Evolutionary conservation across 2,888 invertebrate genomes (phyloP), one percentile per base, ranked within the genome.

Genomic region (Drosophila sordidapex): DNA sequence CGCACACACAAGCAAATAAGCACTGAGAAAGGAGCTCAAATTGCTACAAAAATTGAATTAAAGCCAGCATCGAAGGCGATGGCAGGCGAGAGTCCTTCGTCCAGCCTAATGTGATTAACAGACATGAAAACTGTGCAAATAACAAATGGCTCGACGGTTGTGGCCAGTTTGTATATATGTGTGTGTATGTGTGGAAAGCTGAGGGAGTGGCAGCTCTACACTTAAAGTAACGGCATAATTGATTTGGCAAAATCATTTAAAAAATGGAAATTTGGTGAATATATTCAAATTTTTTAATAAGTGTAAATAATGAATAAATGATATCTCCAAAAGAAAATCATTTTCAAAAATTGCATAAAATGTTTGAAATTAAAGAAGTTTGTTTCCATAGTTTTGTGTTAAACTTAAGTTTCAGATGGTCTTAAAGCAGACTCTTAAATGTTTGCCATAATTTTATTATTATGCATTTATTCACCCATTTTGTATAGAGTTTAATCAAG

Each of bases 11-110:
- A 49, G 33, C 33, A 49, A 33, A 38, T 18, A 27, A 11, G 25
- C 31, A 27, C 43, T 53, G 31, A 48, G 56, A 33, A 66, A 53
- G 63, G 35, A 29, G 40, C 61, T 53, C 68, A 68, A 74, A 74
- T 48, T 70, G 76, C 62, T 51, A 60, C 52, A 72, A 56, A 80
- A 79, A 78, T 80, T 80, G 72, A 76, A 78, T 78, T 78, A 78
- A 76, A 61, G 54, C 48, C 72, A 27, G 56, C 27, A 27, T n/a
- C 11, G 54, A 54, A 46, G 46, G 46, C 25, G 46, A 46, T 15
- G 46, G 25, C 25, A 4, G 46, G 25, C 25, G 25, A 25, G 35
- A 25, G 38, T 56, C 38, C n/a, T 56, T 38, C 33, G 60, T 51
- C n/a, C 49, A 60, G 36, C 49, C 51, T 56, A 56, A 56, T 56